Evolutionary conservation across 1,140 invertebrate genomes (phyloP).

Genomic region (Holotrichia oblita): DNA sequence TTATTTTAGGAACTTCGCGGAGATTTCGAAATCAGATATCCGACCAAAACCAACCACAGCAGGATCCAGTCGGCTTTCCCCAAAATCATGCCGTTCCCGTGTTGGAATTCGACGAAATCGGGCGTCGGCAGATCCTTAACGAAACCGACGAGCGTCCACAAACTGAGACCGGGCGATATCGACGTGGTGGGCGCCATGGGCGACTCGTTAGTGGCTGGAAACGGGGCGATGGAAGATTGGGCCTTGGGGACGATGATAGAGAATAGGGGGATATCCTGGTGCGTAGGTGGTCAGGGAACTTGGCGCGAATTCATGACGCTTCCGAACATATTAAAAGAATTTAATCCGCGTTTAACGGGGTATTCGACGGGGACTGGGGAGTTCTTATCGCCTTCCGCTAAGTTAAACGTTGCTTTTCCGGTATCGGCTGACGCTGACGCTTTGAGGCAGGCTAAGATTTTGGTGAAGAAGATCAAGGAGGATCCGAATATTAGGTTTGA

Average conservation of each 20-base stretch:
- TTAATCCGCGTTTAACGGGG: constrained; percentile 72
- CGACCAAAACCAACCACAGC: constrained; percentile 42
- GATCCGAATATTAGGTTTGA: constrained; percentile 71
- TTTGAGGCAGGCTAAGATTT: constrained; percentile 57
- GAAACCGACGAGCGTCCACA: constrained; percentile 65
- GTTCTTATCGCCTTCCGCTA: constrained; percentile 71
- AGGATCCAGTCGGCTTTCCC: constrained; percentile 52
- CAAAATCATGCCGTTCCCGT: constrained; percentile 56
- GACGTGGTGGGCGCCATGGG: constrained; percentile 82
- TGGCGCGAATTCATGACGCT: constrained; percentile 76
- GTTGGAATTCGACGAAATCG: constrained; percentile 52
- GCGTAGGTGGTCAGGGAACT: constrained; percentile 72
- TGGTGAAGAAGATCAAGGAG: constrained; percentile 76
- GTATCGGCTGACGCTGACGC: constrained; percentile 78
- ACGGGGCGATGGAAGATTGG: constrained; percentile 77
- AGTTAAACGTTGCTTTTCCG: constrained; percentile 75
- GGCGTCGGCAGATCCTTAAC: constrained; percentile 49
- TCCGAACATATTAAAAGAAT: constrained; percentile 78
- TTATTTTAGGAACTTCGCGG: constrained; percentile 38
- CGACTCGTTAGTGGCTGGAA: constrained; percentile 81
- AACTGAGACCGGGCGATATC: constrained; percentile 77
- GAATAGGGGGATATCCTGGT: constrained; percentile 82
- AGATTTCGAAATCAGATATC: constrained; percentile 55
- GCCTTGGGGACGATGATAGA: constrained; percentile 78
- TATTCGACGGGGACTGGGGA: constrained; percentile 77